Evolutionary conservation across 1,140 invertebrate genomes (phyloP), one percentile per base, ranked within the genome.

Genomic region (Lordiphosa clarofinis): DNA sequence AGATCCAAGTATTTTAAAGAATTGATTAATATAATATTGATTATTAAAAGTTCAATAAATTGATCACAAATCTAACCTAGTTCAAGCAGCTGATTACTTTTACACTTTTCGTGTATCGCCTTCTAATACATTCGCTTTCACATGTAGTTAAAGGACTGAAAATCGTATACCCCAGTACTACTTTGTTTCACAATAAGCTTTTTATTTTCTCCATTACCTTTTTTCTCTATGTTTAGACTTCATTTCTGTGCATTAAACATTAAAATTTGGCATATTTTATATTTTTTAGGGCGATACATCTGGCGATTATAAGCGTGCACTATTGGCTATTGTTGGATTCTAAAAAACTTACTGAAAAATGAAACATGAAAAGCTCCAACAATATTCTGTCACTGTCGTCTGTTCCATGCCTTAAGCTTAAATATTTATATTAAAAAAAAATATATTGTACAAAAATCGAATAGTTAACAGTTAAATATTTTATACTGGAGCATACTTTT

Each of bases 261-360:
- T 76, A 87, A 89, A 72, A 67, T 48, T 44, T 84, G 79, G 56
- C 71, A 73, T 66, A 78, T 87, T 87, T 82, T 87, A 73, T 89
- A 73, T 89, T 90, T 89, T 93, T 94, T 92, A 96, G 94, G 94
- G 93, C 71, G 96, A 98, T 89, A 97, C 96, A 57, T 96, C 95
- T 73, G 96, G 96, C 62, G 95, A 97, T 92, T 97, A 97, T 92
- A 96, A 95, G 91, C 94, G 93, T 90, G 92, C 96, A 76, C 92
- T 97, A 76, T 91, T 97, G 84, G 93, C 94, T 71, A 90, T 97
- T 81, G 92, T 96, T 91, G 90, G 93, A 91, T 92, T 93, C 92
- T 92, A 89, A 84, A 61, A 73, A 66, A 13, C 3, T 12, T 28
- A 44, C 38, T 40, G 38, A 40, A 46, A 63, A 69, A 50, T 50